Conservation (phyloP, 2,888 invertebrate species). For the Euzetes globulus region DNA sequence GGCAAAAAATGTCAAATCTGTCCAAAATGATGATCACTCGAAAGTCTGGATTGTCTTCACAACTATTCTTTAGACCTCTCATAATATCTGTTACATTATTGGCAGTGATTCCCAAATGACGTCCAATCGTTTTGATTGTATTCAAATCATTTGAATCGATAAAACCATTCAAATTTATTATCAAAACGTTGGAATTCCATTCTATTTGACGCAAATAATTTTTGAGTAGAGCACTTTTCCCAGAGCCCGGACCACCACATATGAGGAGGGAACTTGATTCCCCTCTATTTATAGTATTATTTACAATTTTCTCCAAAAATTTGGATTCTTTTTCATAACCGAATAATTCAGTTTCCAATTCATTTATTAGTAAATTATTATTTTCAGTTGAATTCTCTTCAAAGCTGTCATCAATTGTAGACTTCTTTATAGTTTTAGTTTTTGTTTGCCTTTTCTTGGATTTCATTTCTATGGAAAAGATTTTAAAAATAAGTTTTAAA, state of each 20-base stretch:
- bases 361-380: neutral
- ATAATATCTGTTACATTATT: constrained; percentile 31
- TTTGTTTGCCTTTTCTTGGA: neutral
- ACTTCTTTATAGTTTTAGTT: neutral
- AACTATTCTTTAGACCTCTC: constrained; percentile 5
- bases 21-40: constrained; percentile 33
- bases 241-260: constrained; percentile 34
- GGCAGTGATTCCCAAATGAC: constrained; percentile 7
- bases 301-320: constrained; percentile 19
- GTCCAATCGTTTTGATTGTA: constrained; percentile 27
- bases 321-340: constrained; percentile 32
- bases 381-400: neutral
- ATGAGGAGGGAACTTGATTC: constrained; percentile 35
- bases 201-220: constrained; percentile 11
- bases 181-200: neutral
- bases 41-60: neutral
- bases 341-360: neutral
- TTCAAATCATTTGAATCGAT: constrained; percentile 29
- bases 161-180: constrained; percentile 25
- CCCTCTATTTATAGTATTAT: constrained; percentile 7
- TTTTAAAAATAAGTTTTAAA: neutral
- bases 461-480: neutral
- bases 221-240: constrained; percentile 33
- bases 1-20: constrained; percentile 35
- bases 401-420: neutral